Conservation (phyloP, 2,113 vertebrate species). For the Saccopteryx bilineata region DNA sequence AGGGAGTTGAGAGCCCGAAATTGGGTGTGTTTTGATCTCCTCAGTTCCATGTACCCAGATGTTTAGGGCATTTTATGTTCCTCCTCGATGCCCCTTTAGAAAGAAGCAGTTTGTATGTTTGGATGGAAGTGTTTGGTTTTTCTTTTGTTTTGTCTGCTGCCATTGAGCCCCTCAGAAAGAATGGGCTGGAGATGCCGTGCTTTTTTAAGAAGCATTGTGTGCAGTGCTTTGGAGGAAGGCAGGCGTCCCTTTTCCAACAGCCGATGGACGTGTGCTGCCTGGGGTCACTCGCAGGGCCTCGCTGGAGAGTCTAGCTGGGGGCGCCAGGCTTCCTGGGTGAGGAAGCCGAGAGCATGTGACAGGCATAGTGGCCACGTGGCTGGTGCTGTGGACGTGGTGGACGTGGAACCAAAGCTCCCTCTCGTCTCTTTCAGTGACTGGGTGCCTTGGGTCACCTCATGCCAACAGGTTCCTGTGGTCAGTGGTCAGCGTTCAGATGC, state of each 20-base stretch:
- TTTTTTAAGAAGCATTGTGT: too few relatives aligned
- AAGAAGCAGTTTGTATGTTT: background rate
- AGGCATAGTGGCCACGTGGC: background rate
- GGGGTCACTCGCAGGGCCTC: too few relatives aligned
- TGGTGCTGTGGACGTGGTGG: too few relatives aligned
- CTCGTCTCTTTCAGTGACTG: background rate
- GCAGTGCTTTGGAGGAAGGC: background rate
- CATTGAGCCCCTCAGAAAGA: background rate
- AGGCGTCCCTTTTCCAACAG: background rate
- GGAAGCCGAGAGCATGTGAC: background rate
- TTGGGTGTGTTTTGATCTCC: background rate
- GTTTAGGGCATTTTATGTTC: background rate
- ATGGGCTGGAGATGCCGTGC: background rate
- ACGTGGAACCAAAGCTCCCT: rapidly evolving
- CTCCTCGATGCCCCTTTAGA: background rate
- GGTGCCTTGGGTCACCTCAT: background rate
- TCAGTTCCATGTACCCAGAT: background rate
- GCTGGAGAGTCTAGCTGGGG: too few relatives aligned
- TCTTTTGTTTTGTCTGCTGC: background rate
- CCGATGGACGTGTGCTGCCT: background rate
- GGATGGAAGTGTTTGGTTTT: background rate
- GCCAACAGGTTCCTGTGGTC: background rate
- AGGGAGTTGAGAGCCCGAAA: background rate
- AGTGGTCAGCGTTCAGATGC: background rate
- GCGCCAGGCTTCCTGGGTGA: background rate